Conservation (phyloP, 2,888 invertebrate species). For the Trichacis sp. region DNA sequence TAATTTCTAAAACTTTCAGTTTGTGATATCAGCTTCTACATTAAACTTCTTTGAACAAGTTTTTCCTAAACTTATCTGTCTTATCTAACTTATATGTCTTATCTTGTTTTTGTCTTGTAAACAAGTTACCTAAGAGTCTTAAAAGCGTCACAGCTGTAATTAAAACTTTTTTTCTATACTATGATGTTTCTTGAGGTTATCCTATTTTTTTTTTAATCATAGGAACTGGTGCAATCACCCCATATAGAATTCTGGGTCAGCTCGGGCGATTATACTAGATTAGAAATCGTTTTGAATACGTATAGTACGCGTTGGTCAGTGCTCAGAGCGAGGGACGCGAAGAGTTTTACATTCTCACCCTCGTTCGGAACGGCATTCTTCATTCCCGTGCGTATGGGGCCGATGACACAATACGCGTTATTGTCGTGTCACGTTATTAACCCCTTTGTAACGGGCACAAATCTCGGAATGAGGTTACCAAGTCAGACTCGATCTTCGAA, state of each 20-base stretch:
- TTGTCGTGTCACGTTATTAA: conserved; percentile 28
- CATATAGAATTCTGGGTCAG: conserved; percentile 31
- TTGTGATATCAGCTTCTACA: no score
- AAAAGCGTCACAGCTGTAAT: no score
- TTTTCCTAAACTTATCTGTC: no score
- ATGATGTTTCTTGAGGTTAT: no score
- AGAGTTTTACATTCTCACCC: conserved; percentile 61
- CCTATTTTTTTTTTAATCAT: no score
- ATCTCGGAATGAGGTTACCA: conserved; percentile 29
- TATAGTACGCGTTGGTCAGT: conserved; percentile 10
- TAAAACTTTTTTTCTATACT: no score
- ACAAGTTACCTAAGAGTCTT: no score
- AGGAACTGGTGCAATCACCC: neutral
- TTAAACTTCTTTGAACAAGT: no score
- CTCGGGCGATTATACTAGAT: conserved; percentile 35
- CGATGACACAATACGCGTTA: conserved; percentile 54
- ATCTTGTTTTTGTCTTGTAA: no score
- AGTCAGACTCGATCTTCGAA: no score
- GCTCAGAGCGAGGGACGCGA: conserved; percentile 45
- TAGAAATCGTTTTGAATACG: conserved; percentile 43
- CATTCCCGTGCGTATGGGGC: conserved; percentile 57
- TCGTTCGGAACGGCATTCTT: conserved; percentile 41
- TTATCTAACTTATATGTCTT: no score
- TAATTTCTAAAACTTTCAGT: no score
- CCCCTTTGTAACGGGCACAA: conserved; percentile 24